phyloP scores from a whole-genome alignment of 2,113 vertebrate genomes.

The Elaphurus davidianus region DNA sequence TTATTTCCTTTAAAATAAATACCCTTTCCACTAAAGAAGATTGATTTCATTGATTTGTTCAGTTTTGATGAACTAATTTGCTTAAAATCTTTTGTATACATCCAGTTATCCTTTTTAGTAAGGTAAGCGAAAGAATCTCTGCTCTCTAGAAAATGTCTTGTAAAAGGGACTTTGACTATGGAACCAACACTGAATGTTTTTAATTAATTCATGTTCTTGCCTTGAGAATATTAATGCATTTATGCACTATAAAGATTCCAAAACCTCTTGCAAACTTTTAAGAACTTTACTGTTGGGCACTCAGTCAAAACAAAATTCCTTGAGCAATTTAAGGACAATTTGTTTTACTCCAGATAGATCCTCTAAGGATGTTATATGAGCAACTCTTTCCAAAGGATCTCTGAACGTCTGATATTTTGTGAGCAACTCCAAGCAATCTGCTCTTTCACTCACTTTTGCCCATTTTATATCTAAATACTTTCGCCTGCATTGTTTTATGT shows the following conservation, averaged over 20 bases:
- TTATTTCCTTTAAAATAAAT: neutral
- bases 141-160: neutral
- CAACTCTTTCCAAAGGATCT: neutral
- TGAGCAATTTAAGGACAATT: conserved; percentile 1
- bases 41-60: conserved; percentile 16
- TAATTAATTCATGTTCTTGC: neutral
- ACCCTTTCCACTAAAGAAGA: neutral
- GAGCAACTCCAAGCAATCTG: neutral
- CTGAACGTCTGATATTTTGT: neutral
- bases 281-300: neutral
- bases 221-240: neutral
- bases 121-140: neutral
- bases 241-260: neutral
- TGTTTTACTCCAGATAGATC: neutral
- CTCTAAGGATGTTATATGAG: neutral
- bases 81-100: neutral
- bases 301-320: conserved; percentile 10
- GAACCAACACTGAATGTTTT: neutral
- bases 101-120: conserved; percentile 3
- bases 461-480: conserved; percentile 17
- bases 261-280: neutral
- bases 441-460: neutral
- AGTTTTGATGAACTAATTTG: neutral
- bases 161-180: neutral
- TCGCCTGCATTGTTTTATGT: neutral